phyloP scores from a whole-genome alignment of 2,113 vertebrate genomes.

The Perognathus longimembris region DNA sequence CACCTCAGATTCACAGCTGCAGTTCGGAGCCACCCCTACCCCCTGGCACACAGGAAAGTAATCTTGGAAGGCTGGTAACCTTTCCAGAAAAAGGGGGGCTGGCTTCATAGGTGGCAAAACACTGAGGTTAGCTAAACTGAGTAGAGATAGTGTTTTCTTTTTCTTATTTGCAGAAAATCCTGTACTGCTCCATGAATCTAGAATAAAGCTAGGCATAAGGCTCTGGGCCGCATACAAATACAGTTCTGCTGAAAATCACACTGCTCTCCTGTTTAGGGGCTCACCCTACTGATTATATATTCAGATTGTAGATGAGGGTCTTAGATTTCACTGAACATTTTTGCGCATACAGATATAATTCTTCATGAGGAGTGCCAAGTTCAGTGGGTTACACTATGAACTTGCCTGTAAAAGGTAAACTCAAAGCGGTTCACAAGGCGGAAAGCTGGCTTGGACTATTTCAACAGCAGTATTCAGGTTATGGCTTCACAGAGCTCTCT shows the following conservation, averaged over 20 bases:
- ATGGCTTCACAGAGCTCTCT: background rate
- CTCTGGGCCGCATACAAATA: background rate
- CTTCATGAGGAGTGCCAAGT: background rate
- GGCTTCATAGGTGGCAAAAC: background rate
- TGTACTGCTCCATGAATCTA: background rate
- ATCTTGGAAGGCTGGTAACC: background rate
- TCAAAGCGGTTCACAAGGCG: background rate
- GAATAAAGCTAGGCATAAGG: slow-evolving; percentile 27
- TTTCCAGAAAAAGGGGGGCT: background rate
- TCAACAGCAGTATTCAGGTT: background rate
- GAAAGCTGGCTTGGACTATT: background rate
- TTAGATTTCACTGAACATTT: slow-evolving; percentile 37
- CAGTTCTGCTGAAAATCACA: background rate
- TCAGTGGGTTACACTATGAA: slow-evolving; percentile 26
- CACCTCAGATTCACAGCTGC: background rate
- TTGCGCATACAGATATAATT: slow-evolving; percentile 44
- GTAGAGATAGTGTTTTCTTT: background rate
- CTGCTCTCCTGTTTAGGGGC: background rate
- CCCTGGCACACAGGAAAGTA: background rate
- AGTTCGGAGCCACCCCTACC: fast-evolving
- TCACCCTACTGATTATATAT: background rate
- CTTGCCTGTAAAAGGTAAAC: background rate
- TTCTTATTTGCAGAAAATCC: slow-evolving; percentile 8
- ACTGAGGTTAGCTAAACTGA: background rate
- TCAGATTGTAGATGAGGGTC: slow-evolving; percentile 41